Conservation (phyloP, 2,888 invertebrate genomes). For the Eupithecia pulchellata region DNA sequence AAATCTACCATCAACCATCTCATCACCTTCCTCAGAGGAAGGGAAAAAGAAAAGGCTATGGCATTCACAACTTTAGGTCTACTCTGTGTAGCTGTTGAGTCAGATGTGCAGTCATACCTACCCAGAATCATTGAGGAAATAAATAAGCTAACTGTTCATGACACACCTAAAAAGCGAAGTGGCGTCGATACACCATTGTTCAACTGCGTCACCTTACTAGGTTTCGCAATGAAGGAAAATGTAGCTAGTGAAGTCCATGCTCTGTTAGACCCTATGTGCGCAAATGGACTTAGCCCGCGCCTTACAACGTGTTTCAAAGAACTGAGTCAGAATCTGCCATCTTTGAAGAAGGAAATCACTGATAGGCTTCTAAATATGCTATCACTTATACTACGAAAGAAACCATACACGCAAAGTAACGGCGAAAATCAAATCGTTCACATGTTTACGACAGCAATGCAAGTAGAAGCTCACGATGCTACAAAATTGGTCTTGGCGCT, state of each 20-base stretch:
- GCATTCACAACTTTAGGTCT: constrained; percentile 97
- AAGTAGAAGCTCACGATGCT: constrained; percentile 89
- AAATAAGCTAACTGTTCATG: constrained; percentile 90
- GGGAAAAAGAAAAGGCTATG: constrained; percentile 93
- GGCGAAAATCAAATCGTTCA: constrained; percentile 75
- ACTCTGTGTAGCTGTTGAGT: constrained; percentile 94
- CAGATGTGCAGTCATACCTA: constrained; percentile 91
- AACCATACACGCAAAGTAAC: constrained; percentile 89
- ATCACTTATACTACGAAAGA: constrained; percentile 95
- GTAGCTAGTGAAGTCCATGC: constrained; percentile 92
- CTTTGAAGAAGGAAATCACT: constrained; percentile 95
- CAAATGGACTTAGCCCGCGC: constrained; percentile 94
- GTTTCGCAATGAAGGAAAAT: constrained; percentile 93
- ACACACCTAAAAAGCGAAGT: constrained; percentile 90
- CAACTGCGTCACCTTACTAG: constrained; percentile 96
- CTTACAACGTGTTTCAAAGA: constrained; percentile 96
- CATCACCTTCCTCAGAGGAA: constrained; percentile 90
- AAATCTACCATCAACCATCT: constrained; percentile 92
- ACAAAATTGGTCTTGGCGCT: constrained; percentile 96
- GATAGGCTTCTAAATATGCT: constrained; percentile 96
- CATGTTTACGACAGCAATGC: constrained; percentile 70
- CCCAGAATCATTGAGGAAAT: constrained; percentile 92
- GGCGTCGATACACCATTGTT: constrained; percentile 94
- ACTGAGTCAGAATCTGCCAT: constrained; percentile 94
- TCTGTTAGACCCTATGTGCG: constrained; percentile 95